Conservation (phyloP, 2,888 invertebrate species). For the Euplexia lucipara region DNA sequence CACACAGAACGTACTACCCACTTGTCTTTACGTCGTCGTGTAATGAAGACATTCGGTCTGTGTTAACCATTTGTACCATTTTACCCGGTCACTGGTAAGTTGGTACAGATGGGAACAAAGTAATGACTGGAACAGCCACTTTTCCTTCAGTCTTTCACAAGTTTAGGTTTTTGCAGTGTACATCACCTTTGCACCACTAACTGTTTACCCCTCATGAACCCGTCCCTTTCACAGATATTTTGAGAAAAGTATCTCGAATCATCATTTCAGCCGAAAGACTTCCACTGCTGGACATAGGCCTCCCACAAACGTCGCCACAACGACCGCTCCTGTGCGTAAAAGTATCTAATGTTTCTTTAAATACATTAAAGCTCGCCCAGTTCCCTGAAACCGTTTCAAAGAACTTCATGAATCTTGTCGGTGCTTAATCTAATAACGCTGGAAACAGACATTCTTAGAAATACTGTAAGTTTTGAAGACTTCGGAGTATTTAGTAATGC, state of each 20-base stretch:
- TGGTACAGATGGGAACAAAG: neutral
- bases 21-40: neutral
- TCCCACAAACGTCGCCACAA: too few relatives aligned
- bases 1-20: neutral
- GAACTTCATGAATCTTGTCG: constrained; percentile 1
- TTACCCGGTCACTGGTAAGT: too few relatives aligned
- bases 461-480: neutral
- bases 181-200: too few relatives aligned
- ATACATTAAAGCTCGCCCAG: neutral
- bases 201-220: too few relatives aligned
- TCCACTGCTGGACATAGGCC: too few relatives aligned
- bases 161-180: too few relatives aligned
- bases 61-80: neutral
- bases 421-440: neutral
- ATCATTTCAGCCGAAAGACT: too few relatives aligned
- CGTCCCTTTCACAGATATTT: too few relatives aligned
- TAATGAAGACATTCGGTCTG: neutral
- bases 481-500: neutral
- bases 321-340: too few relatives aligned
- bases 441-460: neutral
- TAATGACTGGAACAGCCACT: too few relatives aligned
- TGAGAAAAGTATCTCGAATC: too few relatives aligned
- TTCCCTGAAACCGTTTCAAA: neutral
- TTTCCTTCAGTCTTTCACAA: too few relatives aligned
- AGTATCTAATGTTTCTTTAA: constrained; percentile 16